phyloP scores from a whole-genome alignment of 2,113 vertebrate genomes.

The Centropus unirufus region DNA sequence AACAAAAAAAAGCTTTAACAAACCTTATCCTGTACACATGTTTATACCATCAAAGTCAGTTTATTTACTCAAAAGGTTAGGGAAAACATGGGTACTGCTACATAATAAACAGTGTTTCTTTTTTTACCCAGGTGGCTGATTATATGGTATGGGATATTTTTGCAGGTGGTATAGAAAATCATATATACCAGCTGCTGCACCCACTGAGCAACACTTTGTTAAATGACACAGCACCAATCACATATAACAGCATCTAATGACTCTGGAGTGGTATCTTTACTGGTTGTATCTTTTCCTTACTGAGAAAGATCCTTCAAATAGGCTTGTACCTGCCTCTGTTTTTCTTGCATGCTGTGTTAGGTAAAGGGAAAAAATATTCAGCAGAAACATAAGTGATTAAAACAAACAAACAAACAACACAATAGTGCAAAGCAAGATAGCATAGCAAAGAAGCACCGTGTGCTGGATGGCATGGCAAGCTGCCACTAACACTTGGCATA shows the following conservation, averaged over 20 bases:
- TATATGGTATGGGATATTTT: conserved; percentile 77
- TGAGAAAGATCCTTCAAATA: conserved; percentile 65
- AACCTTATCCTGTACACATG: conserved; percentile 69
- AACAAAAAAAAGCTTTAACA: conserved; percentile 79
- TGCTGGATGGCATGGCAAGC: conserved; percentile 68
- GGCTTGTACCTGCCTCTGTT: conserved; percentile 40
- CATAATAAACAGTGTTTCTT: conserved; percentile 72
- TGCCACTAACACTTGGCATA: conserved; percentile 69
- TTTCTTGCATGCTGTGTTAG: conserved; percentile 57
- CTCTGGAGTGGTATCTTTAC: conserved; percentile 63
- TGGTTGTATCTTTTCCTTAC: conserved; percentile 30
- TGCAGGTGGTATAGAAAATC: conserved; percentile 82
- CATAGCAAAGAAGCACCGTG: conserved; percentile 30
- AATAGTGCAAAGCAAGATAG: background rate
- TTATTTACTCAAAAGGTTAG: conserved; percentile 64
- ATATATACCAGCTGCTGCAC: conserved; percentile 77
- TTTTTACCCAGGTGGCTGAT: conserved; percentile 80
- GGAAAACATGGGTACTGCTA: conserved; percentile 67
- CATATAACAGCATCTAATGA: conserved; percentile 72
- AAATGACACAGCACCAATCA: conserved; percentile 73
- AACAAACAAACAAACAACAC: background rate
- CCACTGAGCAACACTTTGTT: conserved; percentile 74
- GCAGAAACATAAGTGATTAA: conserved; percentile 41
- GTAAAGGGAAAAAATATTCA: conserved; percentile 49
- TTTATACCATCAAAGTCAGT: conserved; percentile 63